Conservation (phyloP, 2,797 vertebrate genomes). For the Thripadectes ignobilis region DNA sequence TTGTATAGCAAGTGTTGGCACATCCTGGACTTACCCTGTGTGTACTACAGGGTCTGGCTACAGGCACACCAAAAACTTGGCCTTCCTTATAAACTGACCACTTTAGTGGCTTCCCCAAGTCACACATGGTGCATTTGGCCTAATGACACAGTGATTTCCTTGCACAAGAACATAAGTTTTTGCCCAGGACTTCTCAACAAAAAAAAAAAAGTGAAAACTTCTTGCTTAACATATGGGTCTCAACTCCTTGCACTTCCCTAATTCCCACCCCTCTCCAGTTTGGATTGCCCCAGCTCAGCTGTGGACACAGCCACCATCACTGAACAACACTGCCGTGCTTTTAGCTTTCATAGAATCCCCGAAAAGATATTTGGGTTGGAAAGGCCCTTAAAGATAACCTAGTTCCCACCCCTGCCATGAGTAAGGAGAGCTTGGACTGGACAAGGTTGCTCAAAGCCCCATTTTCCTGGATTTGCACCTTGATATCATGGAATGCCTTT, state of each 20-base stretch:
- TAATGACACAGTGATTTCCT: neutral
- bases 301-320: neutral
- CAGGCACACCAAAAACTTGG: neutral
- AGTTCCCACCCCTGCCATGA: neutral
- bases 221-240: neutral
- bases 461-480: neutral
- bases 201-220: neutral
- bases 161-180: neutral
- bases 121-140: accelerated
- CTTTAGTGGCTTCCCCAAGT: neutral
- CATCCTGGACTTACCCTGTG: accelerated
- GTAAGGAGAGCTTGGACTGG: neutral
- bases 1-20: accelerated
- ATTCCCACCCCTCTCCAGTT: neutral
- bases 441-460: neutral
- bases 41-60: neutral
- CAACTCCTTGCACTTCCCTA: neutral
- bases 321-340: neutral
- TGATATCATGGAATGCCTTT: neutral
- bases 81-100: neutral
- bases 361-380: neutral
- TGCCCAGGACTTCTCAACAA: neutral
- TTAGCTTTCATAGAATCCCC: neutral
- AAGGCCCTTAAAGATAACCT: neutral
- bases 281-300: neutral